A percentile compares a stretch with the other conserved stretches of the same genome.
Evolutionary conservation across 2,888 invertebrate genomes (phyloP).

Genomic region (Mycalesis mineus): DNA sequence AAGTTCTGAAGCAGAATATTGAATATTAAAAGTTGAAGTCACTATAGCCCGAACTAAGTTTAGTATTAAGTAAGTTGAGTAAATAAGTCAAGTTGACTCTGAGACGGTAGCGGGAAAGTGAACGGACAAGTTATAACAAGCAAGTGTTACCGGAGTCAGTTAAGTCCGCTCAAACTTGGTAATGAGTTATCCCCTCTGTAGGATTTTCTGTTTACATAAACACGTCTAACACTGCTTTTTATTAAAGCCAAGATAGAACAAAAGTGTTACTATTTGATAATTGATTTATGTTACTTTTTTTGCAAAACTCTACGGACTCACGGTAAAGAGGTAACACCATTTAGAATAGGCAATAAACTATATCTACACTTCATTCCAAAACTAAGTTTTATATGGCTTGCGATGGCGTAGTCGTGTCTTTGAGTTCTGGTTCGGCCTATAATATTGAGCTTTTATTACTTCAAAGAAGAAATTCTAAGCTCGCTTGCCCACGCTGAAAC

Average conservation of each 20-base stretch:
- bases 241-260: neutral
- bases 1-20: conserved; percentile 1
- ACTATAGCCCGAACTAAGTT: conserved; percentile 4
- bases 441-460: too few relatives aligned
- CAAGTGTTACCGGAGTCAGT: conserved; percentile 44
- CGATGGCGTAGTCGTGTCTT: too few relatives aligned
- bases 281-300: too few relatives aligned
- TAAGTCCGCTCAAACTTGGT: conserved; percentile 51
- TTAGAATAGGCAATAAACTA: too few relatives aligned
- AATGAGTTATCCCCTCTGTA: conserved; percentile 57
- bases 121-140: conserved; percentile 51
- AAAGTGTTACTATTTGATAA: too few relatives aligned
- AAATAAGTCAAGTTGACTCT: conserved; percentile 13
- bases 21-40: conserved; percentile 5
- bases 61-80: conserved; percentile 6
- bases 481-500: too few relatives aligned
- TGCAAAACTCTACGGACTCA: too few relatives aligned
- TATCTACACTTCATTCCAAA: too few relatives aligned
- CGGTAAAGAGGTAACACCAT: too few relatives aligned
- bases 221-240: neutral
- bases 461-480: too few relatives aligned
- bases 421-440: too few relatives aligned
- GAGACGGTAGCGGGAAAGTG: conserved; percentile 12
- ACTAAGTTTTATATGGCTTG: too few relatives aligned
- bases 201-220: conserved; percentile 20